Conservation (phyloP, 2,797 vertebrate species). For the Coregonus sp. region DNA sequence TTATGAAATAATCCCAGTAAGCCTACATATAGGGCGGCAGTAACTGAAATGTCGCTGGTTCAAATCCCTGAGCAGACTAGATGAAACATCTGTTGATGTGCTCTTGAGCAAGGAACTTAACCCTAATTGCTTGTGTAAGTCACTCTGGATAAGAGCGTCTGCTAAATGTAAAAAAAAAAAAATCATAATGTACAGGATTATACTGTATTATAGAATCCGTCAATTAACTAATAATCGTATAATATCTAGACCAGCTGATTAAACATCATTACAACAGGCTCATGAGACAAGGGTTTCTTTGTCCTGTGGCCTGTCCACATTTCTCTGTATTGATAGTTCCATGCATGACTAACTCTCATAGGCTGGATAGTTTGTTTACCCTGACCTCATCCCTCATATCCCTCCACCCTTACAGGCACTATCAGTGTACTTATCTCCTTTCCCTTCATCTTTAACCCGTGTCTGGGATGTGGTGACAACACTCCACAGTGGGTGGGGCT, state of each 20-base stretch:
- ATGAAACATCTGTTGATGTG: no score
- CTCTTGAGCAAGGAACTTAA: no score
- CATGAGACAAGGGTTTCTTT: not conserved
- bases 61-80: no score
- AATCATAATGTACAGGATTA: not conserved
- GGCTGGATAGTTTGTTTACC: not conserved
- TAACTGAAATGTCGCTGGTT: no score
- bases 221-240: not conserved
- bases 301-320: not conserved
- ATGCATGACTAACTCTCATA: not conserved
- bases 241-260: not conserved
- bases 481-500: constrained; percentile 78
- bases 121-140: no score
- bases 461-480: constrained; percentile 75
- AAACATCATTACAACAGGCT: constrained; percentile 7
- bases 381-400: not conserved
- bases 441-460: constrained; percentile 89
- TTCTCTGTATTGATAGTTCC: not conserved
- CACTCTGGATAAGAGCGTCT: no score
- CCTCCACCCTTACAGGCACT: constrained; percentile 71
- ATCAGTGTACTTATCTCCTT: constrained; percentile 83
- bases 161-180: not conserved
- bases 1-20: not conserved
- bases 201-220: not conserved
- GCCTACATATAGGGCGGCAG: no score